Evolutionary conservation across 2,888 invertebrate species (phyloP), one percentile per base, ranked within the genome.

Genomic region (Diarsia mendica): DNA sequence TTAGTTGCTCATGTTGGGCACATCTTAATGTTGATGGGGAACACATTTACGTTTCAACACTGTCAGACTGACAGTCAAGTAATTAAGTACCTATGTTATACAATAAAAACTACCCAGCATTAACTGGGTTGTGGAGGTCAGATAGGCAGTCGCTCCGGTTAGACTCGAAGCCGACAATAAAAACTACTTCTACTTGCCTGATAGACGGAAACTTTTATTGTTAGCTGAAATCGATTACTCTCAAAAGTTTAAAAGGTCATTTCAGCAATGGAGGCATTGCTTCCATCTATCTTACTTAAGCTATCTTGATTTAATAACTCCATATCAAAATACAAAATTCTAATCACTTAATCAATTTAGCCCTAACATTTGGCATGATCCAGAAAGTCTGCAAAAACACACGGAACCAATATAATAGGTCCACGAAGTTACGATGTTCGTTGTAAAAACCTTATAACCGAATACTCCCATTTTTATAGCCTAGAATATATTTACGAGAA

Each of bases 401-500:
- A 85, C 75, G 72, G 83, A 80, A 83, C 79, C 72, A 77, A 83
- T 71, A 81, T 82, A 80, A 87, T 85, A 80, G 79, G 78, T 75
- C 76, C 68, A 83, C 83, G 85, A 88, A 89, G 91, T 92, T 91
- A 93, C 91, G 92, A 82, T 89, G 89, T 86, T 85, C 87, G 91
- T 90, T 93, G 93, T 93, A 94, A 94, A 93, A 94, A 93, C 91
- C 92, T 90, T 92, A 94, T 92, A 93, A 93, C 93, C 91, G 91
- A 93, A 94, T 93, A 92, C 93, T 92, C 90, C 84, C 92, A 91
- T 92, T 95, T 95, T 96, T 96, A 96, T 92, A 88, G 91, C 90
- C 87, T 79, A 85, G 93, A 94, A 95, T 95, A 94, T 94, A 94
- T 95, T 95, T 95, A 95, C 94, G 94, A 90, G 91, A 91, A 91